Percentiles rank a stretch among this genome's conserved stretches.
phyloP scores from a whole-genome alignment of 2,113 vertebrate genomes.

The Cyanoramphus novaezelandiae region DNA sequence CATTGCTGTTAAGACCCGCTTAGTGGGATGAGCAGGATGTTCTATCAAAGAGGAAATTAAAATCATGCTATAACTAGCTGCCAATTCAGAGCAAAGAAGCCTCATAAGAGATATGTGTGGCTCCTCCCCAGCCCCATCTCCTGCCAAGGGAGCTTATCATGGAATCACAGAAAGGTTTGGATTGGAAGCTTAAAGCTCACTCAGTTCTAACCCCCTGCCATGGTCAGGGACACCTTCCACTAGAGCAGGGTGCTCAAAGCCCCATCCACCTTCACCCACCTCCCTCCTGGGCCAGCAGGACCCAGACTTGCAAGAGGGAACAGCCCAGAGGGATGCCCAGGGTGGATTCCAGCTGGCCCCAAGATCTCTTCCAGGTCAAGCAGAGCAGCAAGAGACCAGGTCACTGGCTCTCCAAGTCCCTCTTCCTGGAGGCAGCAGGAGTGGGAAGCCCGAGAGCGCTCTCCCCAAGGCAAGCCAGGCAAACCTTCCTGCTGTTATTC shows the following conservation, averaged over 20 bases:
- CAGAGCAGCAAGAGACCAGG: background rate
- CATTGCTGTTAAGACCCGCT: background rate
- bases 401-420: background rate
- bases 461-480: background rate
- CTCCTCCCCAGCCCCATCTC: background rate
- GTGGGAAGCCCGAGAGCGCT: background rate
- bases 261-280: background rate
- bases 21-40: background rate
- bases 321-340: background rate
- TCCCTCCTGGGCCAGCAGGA: background rate
- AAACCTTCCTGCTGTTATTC: background rate
- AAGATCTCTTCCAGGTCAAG: background rate
- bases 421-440: background rate
- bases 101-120: rapidly evolving
- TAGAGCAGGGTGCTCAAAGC: background rate
- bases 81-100: background rate
- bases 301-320: background rate
- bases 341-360: background rate
- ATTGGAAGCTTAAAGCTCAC: background rate
- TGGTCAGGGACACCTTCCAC: background rate
- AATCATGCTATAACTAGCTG: background rate
- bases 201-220: background rate
- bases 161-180: background rate
- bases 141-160: background rate
- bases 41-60: background rate